Evolutionary conservation across 2,113 vertebrate genomes (phyloP).

Genomic region (Clarias batrachus): DNA sequence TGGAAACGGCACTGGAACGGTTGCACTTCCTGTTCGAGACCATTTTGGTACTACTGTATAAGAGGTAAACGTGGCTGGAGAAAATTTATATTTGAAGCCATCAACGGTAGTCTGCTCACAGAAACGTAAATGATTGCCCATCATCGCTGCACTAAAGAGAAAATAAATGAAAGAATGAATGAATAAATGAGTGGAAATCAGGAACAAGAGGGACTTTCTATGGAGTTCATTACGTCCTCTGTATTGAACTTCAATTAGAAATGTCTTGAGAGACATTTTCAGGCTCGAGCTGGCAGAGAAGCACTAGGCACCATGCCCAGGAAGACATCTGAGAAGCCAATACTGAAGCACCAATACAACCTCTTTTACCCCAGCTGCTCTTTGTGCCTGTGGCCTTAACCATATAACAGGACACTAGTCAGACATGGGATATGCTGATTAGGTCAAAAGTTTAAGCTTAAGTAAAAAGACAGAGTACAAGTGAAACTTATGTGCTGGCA

Average conservation of each 20-base stretch:
- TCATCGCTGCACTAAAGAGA: not conserved
- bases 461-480: not conserved
- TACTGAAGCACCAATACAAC: constrained; percentile 50
- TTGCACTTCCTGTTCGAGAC: not conserved
- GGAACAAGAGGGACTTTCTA: not conserved
- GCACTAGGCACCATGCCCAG: constrained; percentile 59
- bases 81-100: constrained; percentile 3
- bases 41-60: constrained; percentile 5
- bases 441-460: constrained; percentile 3
- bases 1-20: not conserved
- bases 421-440: constrained; percentile 42
- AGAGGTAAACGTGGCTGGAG: not conserved
- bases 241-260: constrained; percentile 59
- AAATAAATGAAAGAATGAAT: constrained; percentile 3
- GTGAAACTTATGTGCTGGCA: not conserved
- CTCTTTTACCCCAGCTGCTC: constrained; percentile 50
- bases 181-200: constrained; percentile 4
- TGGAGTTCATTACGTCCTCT: constrained; percentile 44
- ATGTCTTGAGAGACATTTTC: constrained; percentile 41
- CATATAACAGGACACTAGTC: constrained; percentile 50
- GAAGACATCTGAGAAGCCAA: constrained; percentile 37
- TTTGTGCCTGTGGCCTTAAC: constrained; percentile 44
- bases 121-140: not conserved
- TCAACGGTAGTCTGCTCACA: not conserved
- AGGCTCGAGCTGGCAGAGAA: constrained; percentile 49